Conservation (phyloP, 2,113 vertebrate species). For the Rhipidura dahli region DNA sequence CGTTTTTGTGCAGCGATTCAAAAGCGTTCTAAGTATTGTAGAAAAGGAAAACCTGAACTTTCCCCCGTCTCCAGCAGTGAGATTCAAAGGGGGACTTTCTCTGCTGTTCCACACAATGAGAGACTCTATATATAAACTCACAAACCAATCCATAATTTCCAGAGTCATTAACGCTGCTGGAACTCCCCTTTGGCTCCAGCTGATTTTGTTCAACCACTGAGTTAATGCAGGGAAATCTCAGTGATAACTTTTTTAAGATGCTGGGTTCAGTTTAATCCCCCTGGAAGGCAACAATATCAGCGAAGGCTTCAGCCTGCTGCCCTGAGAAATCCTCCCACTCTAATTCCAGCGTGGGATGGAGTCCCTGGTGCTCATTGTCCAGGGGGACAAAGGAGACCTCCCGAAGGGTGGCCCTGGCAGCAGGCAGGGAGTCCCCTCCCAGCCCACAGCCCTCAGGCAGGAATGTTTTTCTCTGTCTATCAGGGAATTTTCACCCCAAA, state of each 20-base stretch:
- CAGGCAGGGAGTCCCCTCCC: not conserved
- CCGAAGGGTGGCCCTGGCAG: not conserved
- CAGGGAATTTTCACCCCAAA: not conserved
- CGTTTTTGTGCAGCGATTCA: not conserved
- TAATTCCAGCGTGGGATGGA: rapidly evolving
- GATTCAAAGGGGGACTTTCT: not conserved
- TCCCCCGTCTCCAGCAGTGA: not conserved
- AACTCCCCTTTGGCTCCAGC: conserved; percentile 19
- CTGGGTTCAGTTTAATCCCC: not conserved
- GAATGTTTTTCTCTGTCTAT: not conserved
- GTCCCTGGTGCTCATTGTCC: not conserved
- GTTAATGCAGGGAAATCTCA: conserved; percentile 15
- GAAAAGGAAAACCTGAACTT: conserved; percentile 19
- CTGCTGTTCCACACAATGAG: conserved; percentile 1
- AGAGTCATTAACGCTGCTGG: conserved; percentile 48
- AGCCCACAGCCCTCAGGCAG: not conserved
- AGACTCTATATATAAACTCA: conserved; percentile 38
- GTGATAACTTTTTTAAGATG: not conserved
- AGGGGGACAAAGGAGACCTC: not conserved
- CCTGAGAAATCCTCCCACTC: not conserved
- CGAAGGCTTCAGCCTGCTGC: not conserved
- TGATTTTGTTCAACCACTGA: conserved; percentile 10
- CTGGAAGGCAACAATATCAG: not conserved
- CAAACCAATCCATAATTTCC: conserved; percentile 28
- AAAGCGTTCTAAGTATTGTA: not conserved